Conservation (phyloP, 2,888 invertebrate genomes). For the Cosmopolites sordidus region DNA sequence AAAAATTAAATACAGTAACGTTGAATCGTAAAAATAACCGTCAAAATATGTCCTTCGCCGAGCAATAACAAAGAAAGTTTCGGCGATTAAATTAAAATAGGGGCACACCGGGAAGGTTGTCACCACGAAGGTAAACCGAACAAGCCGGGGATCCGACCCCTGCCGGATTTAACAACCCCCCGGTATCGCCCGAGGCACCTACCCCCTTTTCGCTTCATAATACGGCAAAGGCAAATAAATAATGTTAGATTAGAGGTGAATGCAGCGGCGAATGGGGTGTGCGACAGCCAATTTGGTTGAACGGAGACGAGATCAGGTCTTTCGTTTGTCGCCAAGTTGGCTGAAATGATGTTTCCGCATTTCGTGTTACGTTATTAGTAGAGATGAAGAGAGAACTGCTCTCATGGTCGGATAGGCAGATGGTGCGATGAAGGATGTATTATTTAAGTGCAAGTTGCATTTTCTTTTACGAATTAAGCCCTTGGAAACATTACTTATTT, state of each 20-base stretch:
- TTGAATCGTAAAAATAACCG: background rate
- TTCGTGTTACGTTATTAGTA: background rate
- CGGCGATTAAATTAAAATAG: background rate
- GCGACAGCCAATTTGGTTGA: constrained; percentile 13
- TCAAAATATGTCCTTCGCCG: background rate
- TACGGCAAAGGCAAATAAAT: constrained; percentile 25
- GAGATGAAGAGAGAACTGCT: background rate
- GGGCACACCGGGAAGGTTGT: constrained; percentile 24
- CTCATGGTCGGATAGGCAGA: background rate
- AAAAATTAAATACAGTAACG: too few relatives aligned
- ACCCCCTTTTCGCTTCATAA: constrained; percentile 19
- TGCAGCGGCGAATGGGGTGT: constrained; percentile 24
- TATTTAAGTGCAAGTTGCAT: background rate
- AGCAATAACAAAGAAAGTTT: background rate
- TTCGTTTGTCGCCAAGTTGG: background rate
- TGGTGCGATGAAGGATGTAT: background rate
- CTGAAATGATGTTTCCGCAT: background rate
- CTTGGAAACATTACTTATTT: too few relatives aligned
- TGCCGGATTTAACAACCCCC: constrained; percentile 32
- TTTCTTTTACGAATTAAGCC: background rate
- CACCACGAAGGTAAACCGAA: constrained; percentile 36
- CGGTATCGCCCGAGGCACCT: constrained; percentile 23
- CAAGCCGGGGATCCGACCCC: constrained; percentile 34
- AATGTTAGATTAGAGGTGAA: constrained; percentile 25
- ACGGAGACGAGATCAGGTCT: background rate